phyloP scores from a whole-genome alignment of 2,888 invertebrate genomes.

The Tyria jacobaeae region DNA sequence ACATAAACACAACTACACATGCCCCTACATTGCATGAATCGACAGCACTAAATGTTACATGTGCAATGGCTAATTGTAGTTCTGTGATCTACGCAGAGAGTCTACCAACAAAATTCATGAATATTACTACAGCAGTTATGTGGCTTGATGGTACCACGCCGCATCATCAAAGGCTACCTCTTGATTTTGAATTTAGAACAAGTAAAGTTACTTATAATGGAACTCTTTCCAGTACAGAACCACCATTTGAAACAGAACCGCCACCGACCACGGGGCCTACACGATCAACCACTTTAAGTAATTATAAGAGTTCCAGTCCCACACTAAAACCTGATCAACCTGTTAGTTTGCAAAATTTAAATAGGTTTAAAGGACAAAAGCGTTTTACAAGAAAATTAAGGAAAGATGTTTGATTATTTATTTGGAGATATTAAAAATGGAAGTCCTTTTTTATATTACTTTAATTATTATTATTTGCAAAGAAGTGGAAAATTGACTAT shows the following conservation, averaged over 20 bases:
- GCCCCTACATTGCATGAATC: rapidly evolving
- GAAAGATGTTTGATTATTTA: neutral
- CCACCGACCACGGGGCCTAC: neutral
- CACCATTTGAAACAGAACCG: neutral
- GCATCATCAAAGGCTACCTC: rapidly evolving
- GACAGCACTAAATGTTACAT: neutral
- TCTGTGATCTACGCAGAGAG: neutral
- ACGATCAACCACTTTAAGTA: neutral
- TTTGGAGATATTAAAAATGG: neutral
- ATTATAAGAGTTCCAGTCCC: neutral
- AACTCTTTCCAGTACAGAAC: neutral
- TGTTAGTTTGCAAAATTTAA: too few species aligned
- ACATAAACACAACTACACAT: neutral
- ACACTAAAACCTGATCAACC: neutral
- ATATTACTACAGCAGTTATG: neutral
- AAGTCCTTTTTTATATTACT: neutral
- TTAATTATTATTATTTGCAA: too few species aligned
- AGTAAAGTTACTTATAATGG: neutral
- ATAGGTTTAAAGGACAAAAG: neutral
- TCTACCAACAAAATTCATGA: neutral
- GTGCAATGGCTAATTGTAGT: neutral
- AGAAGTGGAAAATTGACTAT: too few species aligned
- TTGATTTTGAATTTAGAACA: neutral
- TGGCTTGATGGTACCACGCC: neutral
- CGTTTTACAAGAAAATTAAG: constrained; percentile 5